A percentile compares a stretch with the other conserved stretches of the same genome.
phyloP scores from a whole-genome alignment of 2,797 vertebrate species.

The Pampus argenteus region DNA sequence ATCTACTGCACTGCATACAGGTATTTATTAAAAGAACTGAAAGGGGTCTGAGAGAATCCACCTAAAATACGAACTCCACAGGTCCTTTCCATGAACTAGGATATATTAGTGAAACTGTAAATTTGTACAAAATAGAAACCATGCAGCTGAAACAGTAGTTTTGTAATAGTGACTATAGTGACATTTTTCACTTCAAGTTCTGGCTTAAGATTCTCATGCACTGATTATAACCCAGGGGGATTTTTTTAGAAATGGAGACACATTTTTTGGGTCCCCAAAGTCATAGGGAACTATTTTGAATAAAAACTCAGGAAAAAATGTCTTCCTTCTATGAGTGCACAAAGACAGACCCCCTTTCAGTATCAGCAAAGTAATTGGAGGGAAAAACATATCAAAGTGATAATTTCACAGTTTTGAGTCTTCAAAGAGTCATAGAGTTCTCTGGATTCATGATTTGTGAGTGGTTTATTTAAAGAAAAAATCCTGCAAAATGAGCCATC shows the following conservation, averaged over 20 bases:
- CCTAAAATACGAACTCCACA: not conserved
- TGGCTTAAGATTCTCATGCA: slow-evolving; percentile 19
- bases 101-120: slow-evolving; percentile 13
- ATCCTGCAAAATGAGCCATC: slow-evolving; percentile 22
- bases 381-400: slow-evolving; percentile 42
- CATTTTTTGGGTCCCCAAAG: slow-evolving; percentile 32
- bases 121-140: not conserved
- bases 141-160: not conserved
- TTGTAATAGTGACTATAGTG: slow-evolving; percentile 7
- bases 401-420: slow-evolving; percentile 57
- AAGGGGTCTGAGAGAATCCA: not conserved
- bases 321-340: slow-evolving; percentile 34
- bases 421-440: slow-evolving; percentile 45
- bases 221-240: slow-evolving; percentile 39
- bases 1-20: slow-evolving; percentile 96
- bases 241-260: slow-evolving; percentile 25
- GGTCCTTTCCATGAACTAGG: not conserved
- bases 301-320: slow-evolving; percentile 39
- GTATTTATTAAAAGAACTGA: slow-evolving; percentile 72
- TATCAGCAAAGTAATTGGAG: slow-evolving; percentile 20
- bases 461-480: slow-evolving; percentile 28
- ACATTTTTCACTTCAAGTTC: slow-evolving; percentile 23
- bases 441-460: slow-evolving; percentile 41
- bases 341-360: slow-evolving; percentile 37
- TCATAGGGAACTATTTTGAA: slow-evolving; percentile 33